Conservation (phyloP, 2,797 vertebrate genomes). For the Schizopygopsis pylzovi region DNA sequence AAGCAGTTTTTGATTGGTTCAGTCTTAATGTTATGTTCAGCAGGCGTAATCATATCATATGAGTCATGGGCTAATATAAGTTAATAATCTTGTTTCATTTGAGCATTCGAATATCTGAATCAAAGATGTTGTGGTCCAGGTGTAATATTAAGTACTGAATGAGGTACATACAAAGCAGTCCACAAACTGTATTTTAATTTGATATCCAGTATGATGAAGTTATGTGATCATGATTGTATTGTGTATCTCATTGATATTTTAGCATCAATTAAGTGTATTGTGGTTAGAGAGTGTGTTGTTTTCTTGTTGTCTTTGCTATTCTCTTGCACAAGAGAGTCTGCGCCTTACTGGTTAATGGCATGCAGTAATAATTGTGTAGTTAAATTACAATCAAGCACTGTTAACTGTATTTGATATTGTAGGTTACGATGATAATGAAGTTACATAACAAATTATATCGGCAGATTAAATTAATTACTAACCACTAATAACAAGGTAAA, state of each 20-base stretch:
- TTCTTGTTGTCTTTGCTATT: not conserved
- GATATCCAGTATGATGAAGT: not conserved
- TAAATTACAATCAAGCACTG: not conserved
- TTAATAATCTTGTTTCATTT: slow-evolving; percentile 8
- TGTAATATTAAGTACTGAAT: too few relatives aligned
- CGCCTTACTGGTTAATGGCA: not conserved
- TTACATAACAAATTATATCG: not conserved
- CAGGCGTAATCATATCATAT: too few relatives aligned
- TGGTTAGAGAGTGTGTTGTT: not conserved
- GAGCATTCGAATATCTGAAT: not conserved
- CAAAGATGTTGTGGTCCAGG: too few relatives aligned
- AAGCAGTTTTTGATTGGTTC: too few relatives aligned
- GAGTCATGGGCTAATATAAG: too few relatives aligned
- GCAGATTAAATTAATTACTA: not conserved
- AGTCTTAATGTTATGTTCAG: too few relatives aligned
- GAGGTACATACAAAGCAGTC: too few relatives aligned
- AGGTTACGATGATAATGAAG: not conserved
- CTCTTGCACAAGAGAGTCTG: not conserved
- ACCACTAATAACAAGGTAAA: not conserved
- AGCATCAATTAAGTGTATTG: not conserved
- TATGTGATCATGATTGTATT: not conserved
- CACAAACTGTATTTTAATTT: not conserved
- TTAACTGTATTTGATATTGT: not conserved
- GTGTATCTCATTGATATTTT: not conserved
- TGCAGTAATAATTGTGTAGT: not conserved